These are phyloP conservation scores for Eutolmus rufibarbis DNA, from an alignment of 2,888 invertebrate genomes.

Conservation along the genomic window DNA sequence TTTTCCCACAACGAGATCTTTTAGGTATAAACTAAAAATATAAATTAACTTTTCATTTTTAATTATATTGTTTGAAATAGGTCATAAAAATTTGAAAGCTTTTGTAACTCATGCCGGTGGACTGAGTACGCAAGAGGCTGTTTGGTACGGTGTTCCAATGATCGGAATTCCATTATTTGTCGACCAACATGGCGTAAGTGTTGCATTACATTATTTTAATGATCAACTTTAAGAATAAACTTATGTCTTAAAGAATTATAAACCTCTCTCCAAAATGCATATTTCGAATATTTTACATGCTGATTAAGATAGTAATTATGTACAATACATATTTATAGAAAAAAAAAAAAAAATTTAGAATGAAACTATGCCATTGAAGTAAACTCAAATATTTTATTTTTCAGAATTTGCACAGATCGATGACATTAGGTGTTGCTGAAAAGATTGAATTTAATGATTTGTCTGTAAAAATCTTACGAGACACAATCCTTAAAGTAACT, in stretches of 20 bases:
- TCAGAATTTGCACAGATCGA: slow-evolving; percentile 26
- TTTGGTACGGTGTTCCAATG: slow-evolving; percentile 56
- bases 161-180: slow-evolving; percentile 55
- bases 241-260: too few species aligned
- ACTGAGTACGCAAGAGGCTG: slow-evolving; percentile 55
- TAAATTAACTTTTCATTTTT: neutral
- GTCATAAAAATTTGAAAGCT: slow-evolving; percentile 52
- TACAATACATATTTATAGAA: too few species aligned
- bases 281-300: too few species aligned
- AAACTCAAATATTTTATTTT: neutral
- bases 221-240: too few species aligned
- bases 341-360: too few species aligned
- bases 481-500: slow-evolving; percentile 48
- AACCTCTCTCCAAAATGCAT: too few species aligned
- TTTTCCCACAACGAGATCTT: slow-evolving; percentile 66
- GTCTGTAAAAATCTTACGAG: slow-evolving; percentile 43
- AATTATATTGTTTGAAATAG: slow-evolving; percentile 46
- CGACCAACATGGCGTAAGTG: slow-evolving; percentile 53
- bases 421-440: neutral
- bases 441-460: neutral
- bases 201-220: neutral
- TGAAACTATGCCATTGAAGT: too few species aligned
- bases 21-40: slow-evolving; percentile 56
- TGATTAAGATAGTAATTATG: too few species aligned
- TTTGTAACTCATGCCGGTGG: slow-evolving; percentile 57